Conservation (phyloP, 2,113 vertebrate genomes). For the Phocoena sinus region DNA sequence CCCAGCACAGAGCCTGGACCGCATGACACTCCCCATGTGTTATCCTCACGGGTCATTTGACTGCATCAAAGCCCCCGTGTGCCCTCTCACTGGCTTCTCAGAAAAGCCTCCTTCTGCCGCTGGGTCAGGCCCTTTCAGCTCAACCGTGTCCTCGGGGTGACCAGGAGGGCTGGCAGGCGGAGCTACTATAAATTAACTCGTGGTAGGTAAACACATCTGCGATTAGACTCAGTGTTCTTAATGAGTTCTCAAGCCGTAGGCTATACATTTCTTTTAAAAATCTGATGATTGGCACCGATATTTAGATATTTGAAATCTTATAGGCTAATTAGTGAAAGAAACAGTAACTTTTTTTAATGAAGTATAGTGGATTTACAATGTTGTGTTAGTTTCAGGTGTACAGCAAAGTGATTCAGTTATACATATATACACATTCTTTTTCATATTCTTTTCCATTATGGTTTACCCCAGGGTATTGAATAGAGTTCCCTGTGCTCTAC, state of each 20-base stretch:
- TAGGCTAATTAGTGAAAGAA: not conserved
- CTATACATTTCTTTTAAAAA: not conserved
- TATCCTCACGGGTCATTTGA: not conserved
- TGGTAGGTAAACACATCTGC: not conserved
- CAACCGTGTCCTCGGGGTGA: not conserved
- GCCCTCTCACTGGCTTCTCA: not conserved
- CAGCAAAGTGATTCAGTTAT: not conserved
- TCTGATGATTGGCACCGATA: not conserved
- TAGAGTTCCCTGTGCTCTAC: not conserved
- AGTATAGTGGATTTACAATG: not conserved
- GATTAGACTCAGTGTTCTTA: not conserved
- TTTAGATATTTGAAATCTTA: conserved; percentile 30
- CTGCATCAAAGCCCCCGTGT: not conserved
- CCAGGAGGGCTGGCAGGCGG: not conserved
- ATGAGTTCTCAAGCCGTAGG: not conserved
- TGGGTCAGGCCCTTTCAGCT: not conserved
- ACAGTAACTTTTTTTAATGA: not conserved
- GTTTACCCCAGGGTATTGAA: not conserved
- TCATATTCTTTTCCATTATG: not conserved
- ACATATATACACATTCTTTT: rapidly evolving
- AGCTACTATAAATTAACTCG: not conserved
- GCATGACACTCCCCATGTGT: rapidly evolving
- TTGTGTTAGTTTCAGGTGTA: not conserved
- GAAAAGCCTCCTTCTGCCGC: not conserved
- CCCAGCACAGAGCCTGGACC: not conserved